A percentile compares a stretch with the other conserved stretches of the same genome.
phyloP scores from a whole-genome alignment of 2,113 vertebrate species.

The Pseudorasbora parva region DNA sequence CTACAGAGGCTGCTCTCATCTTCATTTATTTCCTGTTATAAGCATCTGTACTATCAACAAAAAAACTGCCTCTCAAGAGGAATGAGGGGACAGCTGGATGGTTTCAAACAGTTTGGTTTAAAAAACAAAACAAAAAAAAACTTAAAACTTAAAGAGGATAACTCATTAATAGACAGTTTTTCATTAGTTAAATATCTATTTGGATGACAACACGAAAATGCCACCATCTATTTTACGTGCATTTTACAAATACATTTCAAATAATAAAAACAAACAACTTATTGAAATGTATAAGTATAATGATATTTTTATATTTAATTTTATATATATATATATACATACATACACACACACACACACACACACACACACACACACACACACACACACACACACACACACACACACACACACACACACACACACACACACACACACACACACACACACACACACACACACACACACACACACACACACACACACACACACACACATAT shows the following conservation, averaged over 20 bases:
- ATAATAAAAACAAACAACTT: not conserved
- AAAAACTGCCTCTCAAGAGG: not conserved
- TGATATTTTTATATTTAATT: not conserved
- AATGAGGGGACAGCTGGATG: not conserved
- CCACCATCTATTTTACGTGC: too few species aligned
- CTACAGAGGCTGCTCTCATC: not conserved
- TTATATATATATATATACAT: too few species aligned
- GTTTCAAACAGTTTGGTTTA: not conserved
- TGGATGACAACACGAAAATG: not conserved
- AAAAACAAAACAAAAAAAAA: not conserved
- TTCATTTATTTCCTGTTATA: conserved; percentile 21
- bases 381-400: too few species aligned
- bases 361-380: too few species aligned
- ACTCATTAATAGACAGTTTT: not conserved
- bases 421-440: too few species aligned
- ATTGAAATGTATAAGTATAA: not conserved
- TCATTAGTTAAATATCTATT: not conserved
- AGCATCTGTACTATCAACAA: not conserved
- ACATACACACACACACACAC: too few species aligned
- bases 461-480: too few species aligned
- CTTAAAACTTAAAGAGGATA: not conserved
- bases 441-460: too few species aligned
- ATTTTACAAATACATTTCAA: not conserved
- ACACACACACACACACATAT: too few species aligned
- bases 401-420: too few species aligned